Evolutionary conservation across 2,888 invertebrate genomes (phyloP), one percentile per base, ranked within the genome.

Genomic region (Dryadula phaetusa): DNA sequence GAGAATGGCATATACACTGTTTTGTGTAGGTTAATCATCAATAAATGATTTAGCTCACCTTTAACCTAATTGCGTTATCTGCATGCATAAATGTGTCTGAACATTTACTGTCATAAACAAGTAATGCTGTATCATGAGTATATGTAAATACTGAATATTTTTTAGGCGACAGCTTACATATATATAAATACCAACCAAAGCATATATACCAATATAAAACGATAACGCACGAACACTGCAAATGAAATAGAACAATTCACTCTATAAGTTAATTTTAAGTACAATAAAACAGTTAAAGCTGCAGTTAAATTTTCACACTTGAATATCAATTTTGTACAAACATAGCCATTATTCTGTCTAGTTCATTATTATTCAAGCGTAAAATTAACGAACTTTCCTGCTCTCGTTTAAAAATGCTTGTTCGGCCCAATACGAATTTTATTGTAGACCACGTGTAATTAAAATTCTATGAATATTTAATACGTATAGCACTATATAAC

Each of bases 351-450:
- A 34, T 22, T 58, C 47, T 47, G 37, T 40, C 56, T 58, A 64
- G 56, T 58, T 64, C 64, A 58, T 64, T 58, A 64, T 64, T 64
- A 58, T 64, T 56, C 47, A 37, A 64, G 47, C 37, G 56, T 46
- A 28, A 47, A 64, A 58, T 58, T 64, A 64, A 64, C 64, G 47
- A 58, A 47, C 37, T 37, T 58, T 44, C 28, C 56, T 40, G 37
- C 16, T 49, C 56, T 28, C 64, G 46, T 32, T 56, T 58, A 56
- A 64, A 56, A 64, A 58, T 47, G 56, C 64, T 58, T 47, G 64
- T 64, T 47, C 56, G 47, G 37, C 37, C 22, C 28, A 22, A 49
- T 54, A 47, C 34, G 47, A 64, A 22, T 49, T 53, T 64, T 63
- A 46, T 44, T 32, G 56, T 56, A 56, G 34, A 56, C 54, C 34